These are phyloP conservation scores for Drosophila vallismaia DNA, from an alignment of 2,888 invertebrate genomes.

Conservation along the genomic window DNA sequence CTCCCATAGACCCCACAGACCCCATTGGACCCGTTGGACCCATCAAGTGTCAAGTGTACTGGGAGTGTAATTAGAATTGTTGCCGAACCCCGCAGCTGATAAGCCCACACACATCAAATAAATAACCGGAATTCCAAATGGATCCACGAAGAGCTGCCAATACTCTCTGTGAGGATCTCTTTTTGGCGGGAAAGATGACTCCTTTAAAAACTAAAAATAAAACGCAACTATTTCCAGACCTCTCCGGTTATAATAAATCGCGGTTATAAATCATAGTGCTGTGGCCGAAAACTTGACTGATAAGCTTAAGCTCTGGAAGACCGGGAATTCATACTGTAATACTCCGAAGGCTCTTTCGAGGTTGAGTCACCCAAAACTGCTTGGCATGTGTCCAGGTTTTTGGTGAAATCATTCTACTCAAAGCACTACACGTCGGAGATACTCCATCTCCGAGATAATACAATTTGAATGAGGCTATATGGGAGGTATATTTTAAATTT, in stretches of 20 bases:
- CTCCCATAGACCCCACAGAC: neutral
- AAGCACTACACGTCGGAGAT: neutral
- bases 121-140: constrained; percentile 13
- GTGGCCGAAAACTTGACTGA: constrained; percentile 20
- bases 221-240: neutral
- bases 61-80: constrained; percentile 44
- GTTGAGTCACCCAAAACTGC: constrained; percentile 15
- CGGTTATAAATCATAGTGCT: too few species aligned
- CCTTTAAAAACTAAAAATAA: too few species aligned
- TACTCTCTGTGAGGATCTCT: too few species aligned
- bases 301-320: constrained; percentile 8
- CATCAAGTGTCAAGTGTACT: constrained; percentile 16
- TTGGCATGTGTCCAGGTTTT: neutral
- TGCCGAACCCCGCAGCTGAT: constrained; percentile 44
- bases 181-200: too few species aligned
- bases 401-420: constrained; percentile 5
- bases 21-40: neutral
- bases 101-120: constrained; percentile 18
- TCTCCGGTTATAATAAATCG: neutral
- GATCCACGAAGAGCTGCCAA: constrained; percentile 3
- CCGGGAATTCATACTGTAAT: constrained; percentile 4
- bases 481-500: neutral
- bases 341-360: neutral
- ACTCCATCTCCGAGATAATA: neutral
- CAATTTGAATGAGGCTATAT: neutral